A percentile compares a stretch with the other conserved stretches of the same genome.
These are phyloP conservation scores for Altica lythri DNA, from an alignment of 2,888 invertebrate genomes.

Conservation along the genomic window DNA sequence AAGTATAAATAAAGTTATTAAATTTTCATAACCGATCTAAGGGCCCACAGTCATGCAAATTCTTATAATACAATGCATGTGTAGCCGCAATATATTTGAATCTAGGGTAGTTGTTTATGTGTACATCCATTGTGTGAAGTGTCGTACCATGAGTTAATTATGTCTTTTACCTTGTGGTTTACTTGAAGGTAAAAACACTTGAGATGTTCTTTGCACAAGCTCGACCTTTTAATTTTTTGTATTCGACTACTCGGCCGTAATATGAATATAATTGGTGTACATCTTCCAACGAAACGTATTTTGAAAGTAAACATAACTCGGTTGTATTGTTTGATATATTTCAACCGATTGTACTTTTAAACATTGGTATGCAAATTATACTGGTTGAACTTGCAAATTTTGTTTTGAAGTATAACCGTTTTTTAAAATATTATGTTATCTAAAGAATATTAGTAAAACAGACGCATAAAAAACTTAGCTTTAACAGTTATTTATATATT, in stretches of 20 bases:
- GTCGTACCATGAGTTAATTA: constrained; percentile 40
- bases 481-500: too few relatives aligned
- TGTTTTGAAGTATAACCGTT: too few relatives aligned
- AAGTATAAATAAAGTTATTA: constrained; percentile 15
- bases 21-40: constrained; percentile 2
- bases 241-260: neutral
- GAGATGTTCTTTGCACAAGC: constrained; percentile 23
- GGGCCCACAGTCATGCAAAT: constrained; percentile 35
- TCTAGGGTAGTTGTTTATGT: constrained; percentile 41
- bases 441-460: too few relatives aligned
- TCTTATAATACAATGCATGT: constrained; percentile 33
- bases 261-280: constrained; percentile 28
- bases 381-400: neutral
- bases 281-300: constrained; percentile 11
- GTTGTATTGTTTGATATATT: constrained; percentile 17
- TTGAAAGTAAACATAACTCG: constrained; percentile 15
- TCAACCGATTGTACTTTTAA: constrained; percentile 9
- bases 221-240: neutral
- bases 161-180: constrained; percentile 38
- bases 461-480: too few relatives aligned
- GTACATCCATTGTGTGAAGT: constrained; percentile 34
- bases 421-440: too few relatives aligned
- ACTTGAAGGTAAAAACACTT: constrained; percentile 32
- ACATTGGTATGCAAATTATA: constrained; percentile 13
- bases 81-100: constrained; percentile 37